Evolutionary conservation across 2,888 invertebrate genomes (phyloP), one percentile per base, ranked within the genome.

Genomic region (Drosophila stalkeri): DNA sequence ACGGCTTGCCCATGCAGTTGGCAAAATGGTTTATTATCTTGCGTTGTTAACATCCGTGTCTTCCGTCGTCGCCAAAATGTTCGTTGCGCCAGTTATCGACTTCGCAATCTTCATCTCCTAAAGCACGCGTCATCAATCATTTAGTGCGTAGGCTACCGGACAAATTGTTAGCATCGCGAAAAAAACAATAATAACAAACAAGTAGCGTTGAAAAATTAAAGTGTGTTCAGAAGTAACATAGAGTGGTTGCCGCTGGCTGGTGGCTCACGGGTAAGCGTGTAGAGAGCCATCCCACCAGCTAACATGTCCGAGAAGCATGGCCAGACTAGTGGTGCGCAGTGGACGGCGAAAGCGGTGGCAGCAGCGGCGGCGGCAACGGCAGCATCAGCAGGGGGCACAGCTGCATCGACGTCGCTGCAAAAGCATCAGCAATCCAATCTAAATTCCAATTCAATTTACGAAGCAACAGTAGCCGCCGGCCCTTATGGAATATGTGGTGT

Each of bases 301-400:
- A 91, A 89, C 86, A 92, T 92, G 92, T 92, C 92, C 88, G 92
- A 92, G 47, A 92, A 92, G 91, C 92, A 92, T 91, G 92, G 84
- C 81, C 91, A 89, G 78, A 82, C 82, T 39, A 78, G 82, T 77
- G 88, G 90, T 84, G 88, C 84, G 81, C 92, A 92, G 83, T 92
- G 92, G 92, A 85, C 90, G 87, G 81, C 89, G 89, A 92, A 91
- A 91, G 81, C 91, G 80, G 77, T 81, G 82, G 75, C 81, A 74
- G 68, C 79, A 66, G 72, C 80, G 72, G 46, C 47, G 16, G 23
- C 60, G 43, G 37, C 56, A 35, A 33, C 67, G 16, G 47, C 62
- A 55, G 12, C 55, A 31, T 31, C 55, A 47, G 59, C 41, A 39
- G 77, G 55, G 11, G 54, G 23, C 71, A 70, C 82, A 77, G 52